Evolutionary conservation across 1,140 invertebrate genomes (phyloP).

Genomic region (Varroa destructor): DNA sequence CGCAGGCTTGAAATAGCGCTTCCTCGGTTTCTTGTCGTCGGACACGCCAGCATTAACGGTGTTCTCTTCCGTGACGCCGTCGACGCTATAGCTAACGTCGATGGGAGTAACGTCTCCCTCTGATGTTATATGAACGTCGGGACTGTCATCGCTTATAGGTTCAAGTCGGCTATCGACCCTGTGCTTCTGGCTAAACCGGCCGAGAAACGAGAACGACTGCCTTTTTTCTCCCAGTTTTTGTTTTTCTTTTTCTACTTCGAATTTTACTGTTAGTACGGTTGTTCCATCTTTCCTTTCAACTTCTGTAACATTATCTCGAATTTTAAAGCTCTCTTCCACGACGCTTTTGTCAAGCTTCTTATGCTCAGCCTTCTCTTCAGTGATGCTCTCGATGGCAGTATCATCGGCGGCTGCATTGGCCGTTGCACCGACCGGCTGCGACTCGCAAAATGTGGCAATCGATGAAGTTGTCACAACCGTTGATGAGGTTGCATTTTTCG

Average conservation of each 20-base stretch:
- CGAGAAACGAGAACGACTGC: background rate
- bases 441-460: background rate
- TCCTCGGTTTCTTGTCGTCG: background rate
- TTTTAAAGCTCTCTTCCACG: background rate
- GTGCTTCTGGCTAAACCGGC: background rate
- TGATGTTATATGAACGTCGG: background rate
- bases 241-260: constrained; percentile 6
- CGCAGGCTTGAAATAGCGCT: background rate
- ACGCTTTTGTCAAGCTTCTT: background rate
- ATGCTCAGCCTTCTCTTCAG: background rate
- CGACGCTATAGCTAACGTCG: too few relatives aligned
- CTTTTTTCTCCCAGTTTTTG: background rate
- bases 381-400: too few relatives aligned
- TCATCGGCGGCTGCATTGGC: too few relatives aligned
- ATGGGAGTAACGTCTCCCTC: background rate
- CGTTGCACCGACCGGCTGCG: too few relatives aligned
- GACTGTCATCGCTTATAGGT: too few relatives aligned
- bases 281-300: background rate
- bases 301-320: constrained; percentile 1
- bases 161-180: too few relatives aligned
- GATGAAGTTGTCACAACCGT: constrained; percentile 7
- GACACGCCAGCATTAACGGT: background rate
- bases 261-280: background rate
- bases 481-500: background rate
- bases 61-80: background rate